Conservation (phyloP, 2,888 invertebrate species). For the Orchesella flavescens region DNA sequence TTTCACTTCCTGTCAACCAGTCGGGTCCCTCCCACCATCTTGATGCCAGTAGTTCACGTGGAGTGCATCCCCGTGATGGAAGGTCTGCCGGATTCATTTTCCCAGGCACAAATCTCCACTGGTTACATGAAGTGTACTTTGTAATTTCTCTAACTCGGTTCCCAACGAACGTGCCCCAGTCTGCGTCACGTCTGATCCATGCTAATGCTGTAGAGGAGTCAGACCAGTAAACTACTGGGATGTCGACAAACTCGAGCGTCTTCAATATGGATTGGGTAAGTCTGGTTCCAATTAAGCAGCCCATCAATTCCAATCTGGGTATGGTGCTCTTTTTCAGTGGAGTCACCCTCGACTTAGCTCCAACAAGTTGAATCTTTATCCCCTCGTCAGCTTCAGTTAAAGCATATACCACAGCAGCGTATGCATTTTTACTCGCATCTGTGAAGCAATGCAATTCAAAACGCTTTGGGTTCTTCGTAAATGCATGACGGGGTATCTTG, state of each 20-base stretch:
- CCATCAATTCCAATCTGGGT: slow-evolving; percentile 5
- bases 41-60: too few species aligned
- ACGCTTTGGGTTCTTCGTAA: background rate
- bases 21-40: background rate
- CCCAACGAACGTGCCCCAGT: slow-evolving; percentile 13
- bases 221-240: background rate
- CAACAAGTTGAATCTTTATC: background rate
- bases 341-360: background rate
- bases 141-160: background rate
- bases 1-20: background rate
- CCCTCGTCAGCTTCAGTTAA: background rate
- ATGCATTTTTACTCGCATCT: background rate
- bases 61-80: slow-evolving; percentile 27
- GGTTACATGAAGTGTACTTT: background rate
- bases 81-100: slow-evolving; percentile 31
- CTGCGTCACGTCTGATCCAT: background rate
- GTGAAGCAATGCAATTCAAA: background rate
- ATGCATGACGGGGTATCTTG: slow-evolving; percentile 67
- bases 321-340: background rate
- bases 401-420: background rate
- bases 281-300: background rate
- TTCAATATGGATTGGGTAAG: background rate
- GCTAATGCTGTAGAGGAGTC: slow-evolving; percentile 20
- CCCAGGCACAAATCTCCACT: slow-evolving; percentile 31
- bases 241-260: background rate